Conservation (phyloP, 2,113 vertebrate species). For the Numida meleagris region DNA sequence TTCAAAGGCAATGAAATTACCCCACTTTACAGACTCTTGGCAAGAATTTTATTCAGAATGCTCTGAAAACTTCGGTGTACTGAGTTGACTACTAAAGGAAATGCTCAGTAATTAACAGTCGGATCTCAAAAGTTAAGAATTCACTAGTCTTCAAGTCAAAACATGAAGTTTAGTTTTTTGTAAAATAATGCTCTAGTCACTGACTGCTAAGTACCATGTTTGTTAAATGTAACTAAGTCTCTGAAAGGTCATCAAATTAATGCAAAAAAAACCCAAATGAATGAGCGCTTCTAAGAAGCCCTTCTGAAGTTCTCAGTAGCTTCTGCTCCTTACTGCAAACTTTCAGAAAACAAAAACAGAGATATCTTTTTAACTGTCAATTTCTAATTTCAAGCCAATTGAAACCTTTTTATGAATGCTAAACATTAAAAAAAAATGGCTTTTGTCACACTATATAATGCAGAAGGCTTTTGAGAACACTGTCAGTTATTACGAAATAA, state of each 20-base stretch:
- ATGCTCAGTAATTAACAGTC: not conserved
- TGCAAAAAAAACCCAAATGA: constrained; percentile 1
- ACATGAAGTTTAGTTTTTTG: not conserved
- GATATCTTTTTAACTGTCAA: not conserved
- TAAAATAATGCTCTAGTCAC: not conserved
- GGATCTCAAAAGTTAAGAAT: not conserved
- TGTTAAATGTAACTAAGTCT: not conserved
- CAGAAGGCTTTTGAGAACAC: not conserved
- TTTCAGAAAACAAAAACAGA: constrained; percentile 14
- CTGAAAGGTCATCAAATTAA: not conserved
- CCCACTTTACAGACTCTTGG: constrained; percentile 1
- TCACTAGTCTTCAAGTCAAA: not conserved
- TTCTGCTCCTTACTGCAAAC: not conserved
- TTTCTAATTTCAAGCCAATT: not conserved
- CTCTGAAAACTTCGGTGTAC: not conserved
- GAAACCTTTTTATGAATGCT: not conserved
- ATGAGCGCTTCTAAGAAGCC: not conserved
- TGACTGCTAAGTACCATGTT: not conserved
- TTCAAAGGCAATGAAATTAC: not conserved
- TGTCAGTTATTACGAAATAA: not conserved
- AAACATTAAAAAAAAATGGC: not conserved
- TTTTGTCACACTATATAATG: not conserved
- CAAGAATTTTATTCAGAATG: not conserved
- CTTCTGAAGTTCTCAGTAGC: not conserved
- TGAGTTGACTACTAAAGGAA: not conserved